Base-by-base conservation (phyloP, 1,140 invertebrate genomes). In the Listronotus oregonensis region DNA sequence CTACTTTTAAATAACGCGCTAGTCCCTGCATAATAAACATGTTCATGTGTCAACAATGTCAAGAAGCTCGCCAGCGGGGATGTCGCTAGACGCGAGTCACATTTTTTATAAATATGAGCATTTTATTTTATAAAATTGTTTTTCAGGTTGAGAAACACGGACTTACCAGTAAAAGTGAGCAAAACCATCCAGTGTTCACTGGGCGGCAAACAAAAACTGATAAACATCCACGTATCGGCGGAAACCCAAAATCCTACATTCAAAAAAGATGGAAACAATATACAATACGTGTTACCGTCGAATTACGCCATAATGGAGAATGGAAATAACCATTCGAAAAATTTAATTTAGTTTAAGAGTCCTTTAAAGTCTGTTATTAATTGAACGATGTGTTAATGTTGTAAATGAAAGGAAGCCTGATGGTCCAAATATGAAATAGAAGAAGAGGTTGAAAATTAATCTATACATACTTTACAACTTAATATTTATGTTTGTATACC, bases 151-250 rank as follows among this genome's bases (percentile, higher is more conserved):
- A 80, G 84, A 63, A 80, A 81, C 11, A 77, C 77, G 37, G 88
- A 91, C 51, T 71, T 92, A 46, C 83, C 84, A 66, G 87, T 91
- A 0, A 89, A 84, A 21, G 85, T 91, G 0, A 82, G 79, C 52
- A 83, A 84, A 46, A 82, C 80, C 43, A 82, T 90, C 60, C 84
- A 86, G 40, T 91, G 89, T 72, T 90, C 89, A 82, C 77, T 92
- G 40, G 90, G 90, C n/a, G 85, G 86, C 64, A 92, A 92, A 73
- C 84, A 82, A 31, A 82, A 84, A 61, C 75, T 83, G 15, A 78
- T 93, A 15, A 76, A 78, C 31, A 82, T 93, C 9, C 86, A 90
- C 73, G 83, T 86, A 4, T 77, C 80, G 54, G 79, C 84, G 11
- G 85, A 86, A 40, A 82, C 85, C 6, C 76, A 81, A 17, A 77